Evolutionary conservation across 2,888 invertebrate species (phyloP).

Genomic region (Drosophila ustulata): DNA sequence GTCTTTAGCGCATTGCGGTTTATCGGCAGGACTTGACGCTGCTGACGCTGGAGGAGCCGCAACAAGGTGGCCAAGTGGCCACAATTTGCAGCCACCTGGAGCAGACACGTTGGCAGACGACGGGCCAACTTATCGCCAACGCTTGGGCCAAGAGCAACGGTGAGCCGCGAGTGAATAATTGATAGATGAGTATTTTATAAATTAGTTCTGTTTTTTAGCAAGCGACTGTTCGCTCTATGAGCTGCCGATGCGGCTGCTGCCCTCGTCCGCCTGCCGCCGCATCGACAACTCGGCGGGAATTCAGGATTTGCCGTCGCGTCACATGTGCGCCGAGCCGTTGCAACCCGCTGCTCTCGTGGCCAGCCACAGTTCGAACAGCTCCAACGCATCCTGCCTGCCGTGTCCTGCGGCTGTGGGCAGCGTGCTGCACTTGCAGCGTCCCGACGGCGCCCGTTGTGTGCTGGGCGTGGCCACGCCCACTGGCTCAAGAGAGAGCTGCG

Average conservation of each 20-base stretch:
- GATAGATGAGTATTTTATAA: too few relatives aligned
- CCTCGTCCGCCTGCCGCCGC: constrained; percentile 41
- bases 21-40: constrained; percentile 53
- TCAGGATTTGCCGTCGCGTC: constrained; percentile 33
- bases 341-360: not conserved
- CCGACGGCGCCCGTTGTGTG: constrained; percentile 61
- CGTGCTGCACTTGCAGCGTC: constrained; percentile 56
- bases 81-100: constrained; percentile 53
- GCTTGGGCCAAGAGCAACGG: constrained; percentile 64
- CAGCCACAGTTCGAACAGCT: constrained; percentile 4
- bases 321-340: constrained; percentile 52
- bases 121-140: constrained; percentile 59
- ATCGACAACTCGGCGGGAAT: constrained; percentile 33
- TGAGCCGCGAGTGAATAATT: constrained; percentile 10
- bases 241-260: constrained; percentile 65
- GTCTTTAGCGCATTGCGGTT: constrained; percentile 36
- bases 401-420: constrained; percentile 62
- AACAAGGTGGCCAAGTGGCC: constrained; percentile 19
- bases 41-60: constrained; percentile 35
- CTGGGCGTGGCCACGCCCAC: constrained; percentile 70
- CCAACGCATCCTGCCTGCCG: constrained; percentile 39
- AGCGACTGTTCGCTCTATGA: constrained; percentile 65
- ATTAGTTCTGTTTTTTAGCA: constrained; percentile 16
- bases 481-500: constrained; percentile 34
- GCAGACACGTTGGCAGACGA: constrained; percentile 50